Evolutionary conservation across 2,888 invertebrate species (phyloP).

Genomic region (Ormyrus labotus): DNA sequence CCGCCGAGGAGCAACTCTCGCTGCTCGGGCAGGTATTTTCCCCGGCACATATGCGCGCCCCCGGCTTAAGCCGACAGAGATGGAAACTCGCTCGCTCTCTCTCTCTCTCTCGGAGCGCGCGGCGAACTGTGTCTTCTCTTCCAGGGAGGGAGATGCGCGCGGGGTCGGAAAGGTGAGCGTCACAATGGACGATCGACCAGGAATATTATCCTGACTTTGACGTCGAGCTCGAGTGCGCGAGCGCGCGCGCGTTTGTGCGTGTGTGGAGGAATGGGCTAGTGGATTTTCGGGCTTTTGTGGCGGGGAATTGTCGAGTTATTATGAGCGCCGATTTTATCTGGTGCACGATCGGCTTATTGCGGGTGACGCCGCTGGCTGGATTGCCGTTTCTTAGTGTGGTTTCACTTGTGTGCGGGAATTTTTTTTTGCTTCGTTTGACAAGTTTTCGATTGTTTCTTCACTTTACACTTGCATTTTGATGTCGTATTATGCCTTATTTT

Average conservation of each 20-base stretch:
- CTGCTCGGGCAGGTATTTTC: neutral
- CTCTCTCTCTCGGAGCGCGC: neutral
- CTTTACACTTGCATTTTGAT: too few relatives aligned
- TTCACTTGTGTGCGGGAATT: neutral
- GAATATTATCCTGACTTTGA: slow-evolving; percentile 39
- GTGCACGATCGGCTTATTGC: slow-evolving; percentile 16
- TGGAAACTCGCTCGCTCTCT: neutral
- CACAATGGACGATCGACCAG: slow-evolving; percentile 36
- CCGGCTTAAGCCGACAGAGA: too few relatives aligned
- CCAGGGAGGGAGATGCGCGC: neutral
- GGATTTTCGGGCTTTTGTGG: slow-evolving; percentile 7
- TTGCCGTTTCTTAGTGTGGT: neutral
- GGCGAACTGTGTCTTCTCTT: neutral
- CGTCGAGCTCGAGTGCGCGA: neutral
- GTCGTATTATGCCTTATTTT: too few relatives aligned
- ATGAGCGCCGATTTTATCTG: neutral
- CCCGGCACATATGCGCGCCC: neutral
- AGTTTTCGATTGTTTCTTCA: too few relatives aligned
- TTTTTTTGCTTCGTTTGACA: too few relatives aligned
- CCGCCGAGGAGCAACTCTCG: slow-evolving; percentile 59
- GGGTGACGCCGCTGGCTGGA: neutral
- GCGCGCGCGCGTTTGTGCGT: neutral
- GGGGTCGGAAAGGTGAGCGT: neutral
- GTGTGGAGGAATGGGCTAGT: slow-evolving; percentile 7
- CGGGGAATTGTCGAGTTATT: slow-evolving; percentile 22